A percentile compares a stretch with the other conserved stretches of the same genome.
phyloP scores from a whole-genome alignment of 2,113 vertebrate genomes.

The Phylloscopus trochiloides region DNA sequence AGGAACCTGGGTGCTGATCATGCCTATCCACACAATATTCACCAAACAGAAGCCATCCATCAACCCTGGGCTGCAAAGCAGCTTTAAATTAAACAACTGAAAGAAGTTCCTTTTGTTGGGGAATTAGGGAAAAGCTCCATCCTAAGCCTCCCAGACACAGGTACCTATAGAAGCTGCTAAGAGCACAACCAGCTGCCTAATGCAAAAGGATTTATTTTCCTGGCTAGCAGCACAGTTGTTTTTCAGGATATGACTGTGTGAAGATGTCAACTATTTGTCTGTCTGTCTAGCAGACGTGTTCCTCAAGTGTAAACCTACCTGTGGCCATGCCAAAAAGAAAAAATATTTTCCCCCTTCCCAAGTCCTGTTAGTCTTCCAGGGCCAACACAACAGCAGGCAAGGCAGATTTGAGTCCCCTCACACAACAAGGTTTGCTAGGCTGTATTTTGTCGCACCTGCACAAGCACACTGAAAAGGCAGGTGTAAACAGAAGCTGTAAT shows the following conservation, averaged over 20 bases:
- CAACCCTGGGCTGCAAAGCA: background rate
- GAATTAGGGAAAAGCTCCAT: background rate
- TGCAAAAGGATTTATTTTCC: background rate
- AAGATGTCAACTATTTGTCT: background rate
- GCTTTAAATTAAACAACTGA: background rate
- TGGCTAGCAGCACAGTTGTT: background rate
- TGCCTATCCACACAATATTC: too few species aligned
- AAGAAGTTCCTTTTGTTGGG: background rate
- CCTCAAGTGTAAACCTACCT: rapidly evolving
- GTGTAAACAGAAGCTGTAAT: slow-evolving; percentile 38
- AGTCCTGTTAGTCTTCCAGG: background rate
- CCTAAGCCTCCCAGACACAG: background rate
- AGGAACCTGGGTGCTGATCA: background rate
- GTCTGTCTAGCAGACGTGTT: background rate
- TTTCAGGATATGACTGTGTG: background rate
- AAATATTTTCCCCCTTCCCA: background rate
- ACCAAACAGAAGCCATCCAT: rapidly evolving
- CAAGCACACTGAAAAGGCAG: background rate
- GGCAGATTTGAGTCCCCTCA: background rate
- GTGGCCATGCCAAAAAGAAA: background rate
- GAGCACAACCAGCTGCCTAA: background rate
- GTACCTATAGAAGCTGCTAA: background rate
- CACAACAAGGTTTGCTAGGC: background rate
- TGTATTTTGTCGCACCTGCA: slow-evolving; percentile 43
- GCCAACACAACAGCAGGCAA: background rate